phyloP scores from a whole-genome alignment of 2,113 vertebrate genomes.

The Serilophus lunatus region DNA sequence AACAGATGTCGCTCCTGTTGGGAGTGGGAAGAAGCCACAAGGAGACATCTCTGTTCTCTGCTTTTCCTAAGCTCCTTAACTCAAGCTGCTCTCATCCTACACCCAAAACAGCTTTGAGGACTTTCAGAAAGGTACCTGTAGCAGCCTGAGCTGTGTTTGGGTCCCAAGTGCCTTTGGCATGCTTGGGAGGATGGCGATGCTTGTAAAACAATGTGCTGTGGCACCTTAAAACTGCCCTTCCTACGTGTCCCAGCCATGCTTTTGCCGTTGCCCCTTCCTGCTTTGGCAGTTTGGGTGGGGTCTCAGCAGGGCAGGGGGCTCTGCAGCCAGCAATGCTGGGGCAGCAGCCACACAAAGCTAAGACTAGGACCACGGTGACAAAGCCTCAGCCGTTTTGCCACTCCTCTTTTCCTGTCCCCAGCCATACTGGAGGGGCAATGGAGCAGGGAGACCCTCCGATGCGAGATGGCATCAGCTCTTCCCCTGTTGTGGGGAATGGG shows the following conservation, averaged over 20 bases:
- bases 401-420: background rate
- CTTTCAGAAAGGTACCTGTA: background rate
- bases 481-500: background rate
- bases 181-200: rapidly evolving
- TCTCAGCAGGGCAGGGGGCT: background rate
- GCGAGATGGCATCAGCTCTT: background rate
- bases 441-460: background rate
- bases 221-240: background rate
- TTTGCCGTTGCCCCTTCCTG: background rate
- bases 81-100: background rate
- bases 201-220: background rate
- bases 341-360: background rate
- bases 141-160: background rate
- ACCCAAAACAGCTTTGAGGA: background rate
- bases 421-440: rapidly evolving
- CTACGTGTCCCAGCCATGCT: rapidly evolving
- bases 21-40: background rate
- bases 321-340: background rate
- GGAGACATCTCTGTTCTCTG: background rate
- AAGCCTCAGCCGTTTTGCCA: background rate
- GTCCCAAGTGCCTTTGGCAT: background rate
- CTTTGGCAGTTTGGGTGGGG: rapidly evolving
- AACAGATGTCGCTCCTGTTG: background rate
- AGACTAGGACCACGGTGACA: background rate
- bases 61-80: background rate